Base-by-base conservation (phyloP, 2,888 invertebrate genomes). In the Eupithecia dodoneata region DNA sequence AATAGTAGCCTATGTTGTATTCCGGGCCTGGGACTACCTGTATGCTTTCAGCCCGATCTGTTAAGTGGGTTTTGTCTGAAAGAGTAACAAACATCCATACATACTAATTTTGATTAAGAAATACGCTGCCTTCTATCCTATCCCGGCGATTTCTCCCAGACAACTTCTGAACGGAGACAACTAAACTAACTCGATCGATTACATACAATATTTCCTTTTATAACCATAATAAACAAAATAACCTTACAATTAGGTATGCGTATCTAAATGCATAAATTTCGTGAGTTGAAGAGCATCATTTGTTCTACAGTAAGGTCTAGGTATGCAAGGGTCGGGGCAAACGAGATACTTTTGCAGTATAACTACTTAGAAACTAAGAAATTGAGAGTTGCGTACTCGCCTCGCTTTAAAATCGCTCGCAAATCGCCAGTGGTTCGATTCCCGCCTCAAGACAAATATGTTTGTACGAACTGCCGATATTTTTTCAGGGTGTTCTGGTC, bases 191-290 rank as follows among this genome's bases (percentile, higher is more conserved):
- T 42, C 15, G 67, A n/a, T n/a, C 45, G n/a, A 10, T 10, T n/a
- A 4, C 3, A 45, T 41, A 45, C 0, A 63, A 63, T 12, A 18
- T 12, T 10, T 59, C 1, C 13, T 9, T 15, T 41, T 41, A 65
- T 65, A 65, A 65, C 41, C 65, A 65, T 65, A 55, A 70, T 55
- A 67, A 42, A 66, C n/a, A 71, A 65, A 71, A 41, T 63, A 63
- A 63, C 63, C 59, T 70, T 69, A 42, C 63, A 69, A 76, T 6
- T 63, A 63, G 63, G 18, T 30, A 63, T 30, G 30, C 63, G 63
- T 71, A 73, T 70, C 70, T 67, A 55, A 49, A 45, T 59, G 74
- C 71, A 77, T 71, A 77, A 76, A 76, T 71, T 76, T 65, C 52
- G 65, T 71, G 3, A 73, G 72, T 65, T 72, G n/a, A 67, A 66